Evolutionary conservation across 2,888 invertebrate genomes (phyloP).

Genomic region (Himalopsyche japonica): DNA sequence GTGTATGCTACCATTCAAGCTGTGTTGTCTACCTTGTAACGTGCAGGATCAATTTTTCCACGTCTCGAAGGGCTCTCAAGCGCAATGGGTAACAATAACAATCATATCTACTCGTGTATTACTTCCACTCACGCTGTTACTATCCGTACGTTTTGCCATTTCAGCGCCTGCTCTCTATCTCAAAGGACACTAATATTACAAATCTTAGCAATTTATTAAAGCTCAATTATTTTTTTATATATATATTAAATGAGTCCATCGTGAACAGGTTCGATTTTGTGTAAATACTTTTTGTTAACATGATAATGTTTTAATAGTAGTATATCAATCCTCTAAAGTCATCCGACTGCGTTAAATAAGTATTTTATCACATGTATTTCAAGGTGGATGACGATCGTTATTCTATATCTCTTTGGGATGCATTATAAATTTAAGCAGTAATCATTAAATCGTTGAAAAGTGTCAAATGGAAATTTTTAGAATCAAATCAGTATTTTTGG

Average conservation of each 20-base stretch:
- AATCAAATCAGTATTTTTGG: no score
- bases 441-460: not conserved
- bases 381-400: not conserved
- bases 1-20: no score
- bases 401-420: not conserved
- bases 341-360: not conserved
- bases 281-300: not conserved
- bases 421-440: not conserved
- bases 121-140: not conserved
- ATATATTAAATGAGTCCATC: slow-evolving; percentile 8
- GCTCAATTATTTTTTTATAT: slow-evolving; percentile 32
- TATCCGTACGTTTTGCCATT: not conserved
- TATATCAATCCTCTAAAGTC: not conserved
- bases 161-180: not conserved
- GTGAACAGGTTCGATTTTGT: not conserved
- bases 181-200: slow-evolving; percentile 16
- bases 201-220: slow-evolving; percentile 40
- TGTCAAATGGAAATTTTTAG: not conserved
- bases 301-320: not conserved
- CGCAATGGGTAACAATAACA: not conserved
- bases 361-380: not conserved
- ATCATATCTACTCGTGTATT: not conserved
- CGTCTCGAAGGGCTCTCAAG: not conserved
- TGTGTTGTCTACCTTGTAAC: not conserved
- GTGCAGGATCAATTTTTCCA: not conserved